Evolutionary conservation across 2,113 vertebrate species (phyloP), one percentile per base, ranked within the genome.

Genomic region (Dunckerocampus dactyliophorus): DNA sequence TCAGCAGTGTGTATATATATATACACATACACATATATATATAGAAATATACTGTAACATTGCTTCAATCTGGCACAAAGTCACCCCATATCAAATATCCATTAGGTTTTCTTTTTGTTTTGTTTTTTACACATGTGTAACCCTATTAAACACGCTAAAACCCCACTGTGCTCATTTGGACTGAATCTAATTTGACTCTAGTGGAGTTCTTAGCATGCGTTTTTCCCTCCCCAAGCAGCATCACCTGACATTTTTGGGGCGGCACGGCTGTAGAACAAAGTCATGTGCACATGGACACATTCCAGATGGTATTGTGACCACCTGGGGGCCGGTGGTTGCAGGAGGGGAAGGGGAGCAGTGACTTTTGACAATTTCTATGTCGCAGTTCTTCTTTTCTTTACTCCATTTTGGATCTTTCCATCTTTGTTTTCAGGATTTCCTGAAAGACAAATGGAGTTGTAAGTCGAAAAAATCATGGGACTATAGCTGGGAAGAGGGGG

Each of bases 381-480:
- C 19, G 9, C 5, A 6, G 12, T 19, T 22, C 6, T 28, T 28
- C 24, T 28, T 5, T 28, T 2, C 24, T 19, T 71, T 88, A 91
- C 69, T 91, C 90, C 90, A 91, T 91, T 69, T 91, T 91, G 31
- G 89, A 91, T 65, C 88, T 70, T 73, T 91, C 89, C 84, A 91
- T 75, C 77, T 88, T 89, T 72, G 88, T 87, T 87, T 90, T 91
- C 49, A 88, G 72, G 71, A 91, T 84, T 77, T 91, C 90, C 90
- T 91, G 64, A 1, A 62, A 62, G 17, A 66, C 12, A 34, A 19
- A 39, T n/a, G 11, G 8, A 6, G 8, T 14, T 37, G 22, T 56
- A 68, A 21, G 6, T 1, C 8, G 17, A 14, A 8, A 14, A 42
- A 50, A 62, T 24, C 12, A 59, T 1, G 2, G 3, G 17, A 57